Percentiles rank a stretch among this genome's conserved stretches.
Conservation (phyloP, 2,797 vertebrate genomes). For the Periophthalmus magnuspinnatus region DNA sequence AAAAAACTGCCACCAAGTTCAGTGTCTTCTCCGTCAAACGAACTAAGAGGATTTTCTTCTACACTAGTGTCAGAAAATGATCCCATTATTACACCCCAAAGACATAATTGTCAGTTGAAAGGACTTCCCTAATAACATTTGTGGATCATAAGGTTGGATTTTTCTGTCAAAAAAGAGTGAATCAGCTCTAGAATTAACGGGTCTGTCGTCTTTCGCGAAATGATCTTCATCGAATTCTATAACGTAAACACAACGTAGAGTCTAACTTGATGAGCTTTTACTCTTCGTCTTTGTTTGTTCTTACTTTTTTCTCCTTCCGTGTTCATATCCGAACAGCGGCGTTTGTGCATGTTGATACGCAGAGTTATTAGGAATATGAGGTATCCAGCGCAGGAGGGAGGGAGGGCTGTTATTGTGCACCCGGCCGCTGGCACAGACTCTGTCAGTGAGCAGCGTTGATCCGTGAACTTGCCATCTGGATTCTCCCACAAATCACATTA, state of each 20-base stretch:
- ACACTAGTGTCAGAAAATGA: too few species aligned
- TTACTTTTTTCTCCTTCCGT: neutral
- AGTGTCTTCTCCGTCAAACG: too few species aligned
- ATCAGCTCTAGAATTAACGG: too few species aligned
- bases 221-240: too few species aligned
- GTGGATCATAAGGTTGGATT: too few species aligned
- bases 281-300: neutral
- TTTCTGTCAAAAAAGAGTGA: too few species aligned
- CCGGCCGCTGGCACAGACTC: constrained; percentile 74
- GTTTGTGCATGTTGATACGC: constrained; percentile 29
- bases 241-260: neutral
- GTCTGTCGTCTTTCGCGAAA: too few species aligned
- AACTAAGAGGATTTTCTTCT: too few species aligned
- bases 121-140: too few species aligned
- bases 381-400: constrained; percentile 38
- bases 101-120: too few species aligned
- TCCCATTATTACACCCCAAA: too few species aligned
- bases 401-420: constrained; percentile 76
- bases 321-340: constrained; percentile 22
- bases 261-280: neutral
- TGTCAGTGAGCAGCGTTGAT: constrained; percentile 80
- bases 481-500: constrained; percentile 85
- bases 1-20: too few species aligned
- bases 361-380: constrained; percentile 28
- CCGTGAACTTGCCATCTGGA: constrained; percentile 85